Percentiles rank a stretch among this genome's conserved stretches.
These are phyloP conservation scores for Tupiocoris notatus DNA, from an alignment of 2,888 invertebrate species.

Conservation along the genomic window DNA sequence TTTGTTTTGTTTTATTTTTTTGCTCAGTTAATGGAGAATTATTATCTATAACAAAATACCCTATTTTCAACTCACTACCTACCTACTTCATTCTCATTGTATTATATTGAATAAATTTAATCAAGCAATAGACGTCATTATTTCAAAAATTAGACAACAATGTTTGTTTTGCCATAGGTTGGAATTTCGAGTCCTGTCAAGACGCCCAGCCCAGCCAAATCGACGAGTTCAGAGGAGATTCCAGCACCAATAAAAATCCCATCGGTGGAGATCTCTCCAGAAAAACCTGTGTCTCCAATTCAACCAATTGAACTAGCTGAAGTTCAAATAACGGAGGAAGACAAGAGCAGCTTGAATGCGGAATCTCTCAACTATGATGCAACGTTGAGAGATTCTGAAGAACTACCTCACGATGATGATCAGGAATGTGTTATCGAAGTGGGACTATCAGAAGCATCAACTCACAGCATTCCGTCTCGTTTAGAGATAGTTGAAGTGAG, in stretches of 20 bases:
- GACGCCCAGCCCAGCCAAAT: conserved; percentile 14
- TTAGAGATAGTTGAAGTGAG: conserved; percentile 23
- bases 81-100: too few species aligned
- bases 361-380: conserved; percentile 33
- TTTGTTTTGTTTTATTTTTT: too few species aligned
- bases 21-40: too few species aligned
- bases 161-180: too few species aligned
- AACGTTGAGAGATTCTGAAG: conserved; percentile 38
- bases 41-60: too few species aligned
- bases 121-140: too few species aligned
- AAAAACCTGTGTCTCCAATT: background rate
- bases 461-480: conserved; percentile 3
- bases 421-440: conserved; percentile 29
- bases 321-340: conserved; percentile 13
- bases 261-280: background rate
- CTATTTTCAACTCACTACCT: too few species aligned
- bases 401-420: conserved; percentile 34
- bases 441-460: conserved; percentile 19
- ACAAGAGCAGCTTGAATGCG: conserved; percentile 23
- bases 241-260: background rate
- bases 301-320: background rate
- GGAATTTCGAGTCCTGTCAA: background rate
- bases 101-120: too few species aligned
- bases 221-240: conserved; percentile 19
- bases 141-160: too few species aligned